Base-by-base conservation (phyloP, 2,113 vertebrate species). In the Osmerus eperlanus region DNA sequence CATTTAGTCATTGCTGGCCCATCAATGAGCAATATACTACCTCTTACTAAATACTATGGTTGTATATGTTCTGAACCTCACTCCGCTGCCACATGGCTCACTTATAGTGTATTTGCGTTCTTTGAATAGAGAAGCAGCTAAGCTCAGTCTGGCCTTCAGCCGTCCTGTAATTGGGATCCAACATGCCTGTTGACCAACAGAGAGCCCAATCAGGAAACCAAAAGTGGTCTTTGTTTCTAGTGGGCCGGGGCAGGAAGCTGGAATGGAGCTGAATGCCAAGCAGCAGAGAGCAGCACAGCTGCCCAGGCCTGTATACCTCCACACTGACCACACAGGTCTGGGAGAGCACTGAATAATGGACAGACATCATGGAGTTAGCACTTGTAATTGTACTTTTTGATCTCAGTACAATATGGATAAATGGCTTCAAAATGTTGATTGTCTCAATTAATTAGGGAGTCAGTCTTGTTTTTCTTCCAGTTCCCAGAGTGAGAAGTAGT, bases 191-290 rank as follows among this genome's bases (percentile, higher is more conserved):
- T 87, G 85, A 86, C 83, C 81, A 78, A 87, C 82, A 77, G 53
- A 80, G 41, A 71, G 68, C 77, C 82, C 68, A 73, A 78, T 65
- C 81, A 84, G 84, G 72, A 86, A 87, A 84, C 85, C 85, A 81
- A 87, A 89, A 90, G 87, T 86, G 79, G 81, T 86, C 89, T 89
- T 90, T 91, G 86, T 88, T 81, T 86, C 83, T 75, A 53, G 60
- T 70, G 63, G 32, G 65, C 84, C 88, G 78, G 84, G 83, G 85
- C 85, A 77, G 83, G 85, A 89, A 78, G 87, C 81, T 25, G 70
- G 75, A 89, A 77, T 82, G 16, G 80, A 83, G 83, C 83, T 73
- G 89, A 90, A 91, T 90, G 86, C 83, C 86, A 91, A 91, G 84
- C 86, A 90, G 88, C 67, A 67, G 67, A 75, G 84, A 80, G 81